These are phyloP conservation scores for Drosophila subquinaria DNA, from an alignment of 2,888 invertebrate genomes.

Conservation along the genomic window DNA sequence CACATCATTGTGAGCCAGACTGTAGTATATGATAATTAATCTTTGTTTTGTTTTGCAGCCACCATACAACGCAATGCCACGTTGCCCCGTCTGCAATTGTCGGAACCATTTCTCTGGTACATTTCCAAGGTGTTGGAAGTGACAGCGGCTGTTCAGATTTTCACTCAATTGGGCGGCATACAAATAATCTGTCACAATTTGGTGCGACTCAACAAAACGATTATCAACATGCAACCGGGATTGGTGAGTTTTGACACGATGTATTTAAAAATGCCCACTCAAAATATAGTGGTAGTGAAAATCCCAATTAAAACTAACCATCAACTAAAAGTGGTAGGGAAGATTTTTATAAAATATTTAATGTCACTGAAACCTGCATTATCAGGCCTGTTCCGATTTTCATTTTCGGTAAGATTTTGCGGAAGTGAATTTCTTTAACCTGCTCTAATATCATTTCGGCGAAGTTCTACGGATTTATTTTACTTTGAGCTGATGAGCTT, in stretches of 20 bases:
- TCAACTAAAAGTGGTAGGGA: no score
- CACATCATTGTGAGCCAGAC: neutral
- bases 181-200: constrained; percentile 92
- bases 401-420: no score
- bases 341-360: no score
- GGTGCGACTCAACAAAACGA: constrained; percentile 90
- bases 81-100: constrained; percentile 87
- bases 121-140: constrained; percentile 92
- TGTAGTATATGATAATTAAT: neutral
- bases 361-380: no score
- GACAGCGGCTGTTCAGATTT: constrained; percentile 90
- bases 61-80: constrained; percentile 83
- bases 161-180: constrained; percentile 91
- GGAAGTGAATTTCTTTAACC: no score
- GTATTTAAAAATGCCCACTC: neutral
- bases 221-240: constrained; percentile 90
- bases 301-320: no score
- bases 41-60: constrained; percentile 53
- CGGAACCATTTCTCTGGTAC: constrained; percentile 94
- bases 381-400: no score
- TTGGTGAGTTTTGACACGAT: constrained; percentile 86
- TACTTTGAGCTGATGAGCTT: no score
- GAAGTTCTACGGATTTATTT: no score
- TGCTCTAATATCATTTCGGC: no score
- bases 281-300: no score